A percentile compares a stretch with the other conserved stretches of the same genome.
These are phyloP conservation scores for Ochropleura plecta DNA, from an alignment of 2,888 invertebrate species.

Conservation along the genomic window DNA sequence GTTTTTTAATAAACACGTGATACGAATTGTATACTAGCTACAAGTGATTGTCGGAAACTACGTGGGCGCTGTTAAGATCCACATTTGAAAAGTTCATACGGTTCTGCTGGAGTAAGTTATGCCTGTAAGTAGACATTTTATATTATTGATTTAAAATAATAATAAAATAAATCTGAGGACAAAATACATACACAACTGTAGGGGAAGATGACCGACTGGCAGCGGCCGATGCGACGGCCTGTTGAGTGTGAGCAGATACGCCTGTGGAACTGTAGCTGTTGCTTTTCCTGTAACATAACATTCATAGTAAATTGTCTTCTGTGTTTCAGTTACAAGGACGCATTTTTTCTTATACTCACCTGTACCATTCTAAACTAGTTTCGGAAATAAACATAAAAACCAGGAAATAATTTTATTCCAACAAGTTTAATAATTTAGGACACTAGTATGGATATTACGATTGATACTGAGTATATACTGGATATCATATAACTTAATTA, in stretches of 20 bases:
- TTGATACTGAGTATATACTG: not conserved
- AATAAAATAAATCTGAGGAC: not conserved
- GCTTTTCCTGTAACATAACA: conserved; percentile 78
- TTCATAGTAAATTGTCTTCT: not conserved
- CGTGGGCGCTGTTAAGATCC: not conserved
- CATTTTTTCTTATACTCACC: not conserved
- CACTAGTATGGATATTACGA: not conserved
- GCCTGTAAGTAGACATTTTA: not conserved
- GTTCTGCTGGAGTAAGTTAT: not conserved
- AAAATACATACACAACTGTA: conserved; percentile 82
- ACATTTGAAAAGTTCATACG: not conserved
- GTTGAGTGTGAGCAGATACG: conserved; percentile 79
- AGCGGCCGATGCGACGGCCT: conserved; percentile 75
- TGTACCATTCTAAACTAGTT: not conserved
- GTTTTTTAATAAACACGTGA: not conserved
- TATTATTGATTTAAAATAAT: not conserved
- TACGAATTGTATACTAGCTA: not conserved
- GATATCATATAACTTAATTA: not conserved
- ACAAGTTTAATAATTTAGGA: not conserved
- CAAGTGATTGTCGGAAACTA: not conserved
- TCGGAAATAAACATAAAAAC: not conserved
- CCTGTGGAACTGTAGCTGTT: conserved; percentile 77
- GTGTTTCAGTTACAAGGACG: not conserved
- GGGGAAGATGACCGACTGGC: conserved; percentile 88
- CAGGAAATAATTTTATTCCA: conserved; percentile 1